Conservation (phyloP, 2,888 invertebrate genomes). For the Nephrotoma guestfalica region DNA sequence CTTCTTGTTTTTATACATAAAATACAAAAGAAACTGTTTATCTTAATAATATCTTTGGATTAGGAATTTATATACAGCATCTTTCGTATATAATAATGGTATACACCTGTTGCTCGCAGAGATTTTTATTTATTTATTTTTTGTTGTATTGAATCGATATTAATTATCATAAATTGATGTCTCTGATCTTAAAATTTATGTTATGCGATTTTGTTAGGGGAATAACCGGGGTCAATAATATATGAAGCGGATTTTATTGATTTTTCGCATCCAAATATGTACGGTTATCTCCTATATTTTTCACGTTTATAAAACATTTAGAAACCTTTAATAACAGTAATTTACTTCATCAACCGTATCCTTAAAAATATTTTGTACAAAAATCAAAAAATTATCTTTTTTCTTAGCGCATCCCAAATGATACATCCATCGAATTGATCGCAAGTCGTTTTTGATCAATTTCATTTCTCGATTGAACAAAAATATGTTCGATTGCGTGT, state of each 20-base stretch:
- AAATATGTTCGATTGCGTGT: not conserved
- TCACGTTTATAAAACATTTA: not conserved
- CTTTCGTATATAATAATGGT: not conserved
- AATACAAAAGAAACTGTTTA: not conserved
- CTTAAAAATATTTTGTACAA: not conserved
- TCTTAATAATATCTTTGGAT: not conserved
- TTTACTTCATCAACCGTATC: not conserved
- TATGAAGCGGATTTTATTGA: not conserved
- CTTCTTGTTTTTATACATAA: not conserved
- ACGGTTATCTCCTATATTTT: not conserved
- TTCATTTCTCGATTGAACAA: not conserved
- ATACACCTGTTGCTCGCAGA: not conserved
- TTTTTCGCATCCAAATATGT: not conserved
- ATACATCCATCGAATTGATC: not conserved
- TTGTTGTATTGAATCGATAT: not conserved
- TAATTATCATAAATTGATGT: not conserved
- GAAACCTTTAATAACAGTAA: not conserved
- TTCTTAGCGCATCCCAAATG: not conserved
- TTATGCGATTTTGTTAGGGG: not conserved
- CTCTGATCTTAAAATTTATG: not conserved
- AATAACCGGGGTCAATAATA: not conserved
- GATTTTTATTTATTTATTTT: not conserved
- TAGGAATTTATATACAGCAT: not conserved
- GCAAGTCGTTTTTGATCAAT: not conserved
- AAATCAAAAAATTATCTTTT: not conserved